Evolutionary conservation across 2,113 vertebrate species (phyloP).

Genomic region (Pelusios castaneus): DNA sequence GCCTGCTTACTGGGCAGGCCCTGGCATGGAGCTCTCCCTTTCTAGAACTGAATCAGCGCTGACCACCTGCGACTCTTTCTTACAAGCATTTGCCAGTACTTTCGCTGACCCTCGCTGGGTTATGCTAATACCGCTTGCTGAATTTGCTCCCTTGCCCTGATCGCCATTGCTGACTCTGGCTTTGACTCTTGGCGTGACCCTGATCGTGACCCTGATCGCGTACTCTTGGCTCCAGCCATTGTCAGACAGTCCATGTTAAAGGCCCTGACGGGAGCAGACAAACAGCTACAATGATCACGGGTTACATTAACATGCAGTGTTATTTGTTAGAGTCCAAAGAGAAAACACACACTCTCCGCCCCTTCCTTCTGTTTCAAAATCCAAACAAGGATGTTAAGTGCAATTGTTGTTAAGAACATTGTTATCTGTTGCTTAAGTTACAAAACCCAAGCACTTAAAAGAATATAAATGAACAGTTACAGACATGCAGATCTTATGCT

Average conservation of each 20-base stretch:
- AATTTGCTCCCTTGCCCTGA: too few relatives aligned
- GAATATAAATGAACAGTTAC: background rate
- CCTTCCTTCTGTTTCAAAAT: constrained; percentile 10
- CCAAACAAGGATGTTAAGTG: constrained; percentile 54
- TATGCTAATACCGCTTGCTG: background rate
- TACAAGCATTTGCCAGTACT: background rate
- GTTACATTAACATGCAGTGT: background rate
- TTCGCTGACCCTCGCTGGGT: background rate
- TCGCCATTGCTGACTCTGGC: background rate
- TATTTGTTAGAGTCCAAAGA: background rate
- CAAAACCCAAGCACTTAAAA: background rate
- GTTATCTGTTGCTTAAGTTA: constrained; percentile 1
- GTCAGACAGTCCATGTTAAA: background rate
- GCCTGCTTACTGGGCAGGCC: too few relatives aligned
- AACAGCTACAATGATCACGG: background rate
- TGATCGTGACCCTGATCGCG: background rate
- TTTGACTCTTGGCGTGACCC: background rate
- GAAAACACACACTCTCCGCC: constrained; percentile 6
- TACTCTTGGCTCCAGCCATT: background rate
- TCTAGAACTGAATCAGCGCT: background rate
- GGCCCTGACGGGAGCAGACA: background rate
- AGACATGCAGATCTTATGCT: background rate
- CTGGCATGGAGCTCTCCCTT: too few relatives aligned
- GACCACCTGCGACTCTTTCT: background rate
- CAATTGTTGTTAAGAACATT: background rate